A percentile compares a stretch with the other conserved stretches of the same genome.
These are phyloP conservation scores for Gobio gobio DNA, from an alignment of 2,113 vertebrate species.

Conservation along the genomic window DNA sequence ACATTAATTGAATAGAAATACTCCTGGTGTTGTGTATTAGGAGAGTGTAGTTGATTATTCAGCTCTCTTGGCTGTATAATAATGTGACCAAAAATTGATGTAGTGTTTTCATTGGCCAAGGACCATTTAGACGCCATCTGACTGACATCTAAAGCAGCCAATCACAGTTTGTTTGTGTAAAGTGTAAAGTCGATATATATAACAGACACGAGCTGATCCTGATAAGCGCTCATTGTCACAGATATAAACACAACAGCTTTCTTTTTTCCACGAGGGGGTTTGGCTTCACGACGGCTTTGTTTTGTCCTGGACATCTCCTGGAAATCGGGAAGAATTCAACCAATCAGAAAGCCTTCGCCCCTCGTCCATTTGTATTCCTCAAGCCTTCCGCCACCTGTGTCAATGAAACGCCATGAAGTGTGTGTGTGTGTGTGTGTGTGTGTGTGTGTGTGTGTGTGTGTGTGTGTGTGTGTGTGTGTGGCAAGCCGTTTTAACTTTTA, in stretches of 20 bases:
- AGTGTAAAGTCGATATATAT: no score
- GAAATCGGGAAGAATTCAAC: no score
- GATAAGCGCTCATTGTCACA: no score
- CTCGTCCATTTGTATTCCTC: conserved; percentile 22
- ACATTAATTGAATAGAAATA: not conserved
- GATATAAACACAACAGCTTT: no score
- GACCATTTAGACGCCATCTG: no score
- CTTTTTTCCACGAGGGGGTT: no score
- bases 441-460: not conserved
- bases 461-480: not conserved
- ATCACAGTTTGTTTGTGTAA: no score
- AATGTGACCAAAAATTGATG: not conserved
- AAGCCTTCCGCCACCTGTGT: not conserved
- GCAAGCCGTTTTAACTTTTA: no score
- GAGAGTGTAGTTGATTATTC: not conserved
- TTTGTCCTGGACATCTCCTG: no score
- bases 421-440: not conserved
- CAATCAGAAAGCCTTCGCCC: not conserved
- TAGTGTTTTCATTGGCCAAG: not conserved
- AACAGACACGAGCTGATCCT: no score
- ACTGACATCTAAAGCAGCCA: no score
- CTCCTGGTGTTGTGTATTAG: not conserved
- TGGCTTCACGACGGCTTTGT: no score
- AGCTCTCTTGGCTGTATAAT: not conserved
- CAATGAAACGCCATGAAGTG: not conserved